Evolutionary conservation across 64 coral and sea anemone species (phyloP), one percentile per base, ranked within the genome.

Genomic region (Dendronephthya gigantea): DNA sequence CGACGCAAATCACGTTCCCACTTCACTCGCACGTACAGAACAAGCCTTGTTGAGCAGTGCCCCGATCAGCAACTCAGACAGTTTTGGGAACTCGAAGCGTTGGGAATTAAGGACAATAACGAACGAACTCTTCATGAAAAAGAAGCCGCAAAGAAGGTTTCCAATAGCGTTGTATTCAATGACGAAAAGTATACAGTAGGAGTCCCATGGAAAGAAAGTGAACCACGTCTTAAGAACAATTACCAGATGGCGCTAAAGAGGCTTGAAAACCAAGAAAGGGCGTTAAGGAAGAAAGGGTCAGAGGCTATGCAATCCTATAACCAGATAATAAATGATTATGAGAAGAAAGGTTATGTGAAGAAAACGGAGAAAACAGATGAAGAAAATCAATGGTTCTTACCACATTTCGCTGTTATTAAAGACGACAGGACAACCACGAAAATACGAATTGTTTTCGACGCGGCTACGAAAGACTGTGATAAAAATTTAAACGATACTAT

Each of bases 141-240:
- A 82, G 49, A 34, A 39, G 87, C 74, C 35, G 27, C 62, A 48
- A 31, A 39, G 27, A 65, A 74, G 70, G 68, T 59, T 29, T 32
- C 30, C 29, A 48, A 82, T 15, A 82, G 16, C 40, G 82, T 35
- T 11, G 83, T 40, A 47, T 23, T 83, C 62, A 90, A 27, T 29
- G 49, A 35, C 35, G 81, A 34, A 19, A 74, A 19, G 33, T 91
- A 91, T 49, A 43, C 2, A 7, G 82, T 91, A 23, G 86, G 86
- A 9, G 84, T 88, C 35, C 90, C 90, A 17, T 88, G 82, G 66
- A 92, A 84, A 48, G 82, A 84, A 16, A 47, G 86, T 12, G 82
- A 92, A 55, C 90, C 86, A 50, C 47, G 84, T 33, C 58, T 92
- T 1, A 84, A 68, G 13, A 85, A 92, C 82, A 89, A 89, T 39